Conservation (phyloP, 2,797 vertebrate genomes). For the Morelia viridis region DNA sequence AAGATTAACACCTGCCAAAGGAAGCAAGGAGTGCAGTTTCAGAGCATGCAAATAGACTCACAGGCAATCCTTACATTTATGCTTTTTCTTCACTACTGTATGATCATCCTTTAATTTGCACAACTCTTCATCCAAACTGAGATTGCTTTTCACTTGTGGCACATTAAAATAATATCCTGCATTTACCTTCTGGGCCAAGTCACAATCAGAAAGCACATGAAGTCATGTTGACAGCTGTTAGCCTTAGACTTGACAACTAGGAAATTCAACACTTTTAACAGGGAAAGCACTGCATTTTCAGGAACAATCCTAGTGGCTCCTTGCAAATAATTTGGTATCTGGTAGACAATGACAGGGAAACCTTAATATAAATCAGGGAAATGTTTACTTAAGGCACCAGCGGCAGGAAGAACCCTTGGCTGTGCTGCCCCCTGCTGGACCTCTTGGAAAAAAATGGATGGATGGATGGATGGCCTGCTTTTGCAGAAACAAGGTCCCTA, state of each 20-base stretch:
- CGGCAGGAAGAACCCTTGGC: not conserved
- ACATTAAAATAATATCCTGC: not conserved
- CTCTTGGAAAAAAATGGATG: not conserved
- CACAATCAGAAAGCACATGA: not conserved
- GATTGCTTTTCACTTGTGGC: not conserved
- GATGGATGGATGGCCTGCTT: not conserved
- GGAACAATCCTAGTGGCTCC: not conserved
- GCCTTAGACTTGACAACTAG: not conserved
- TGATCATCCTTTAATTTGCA: not conserved
- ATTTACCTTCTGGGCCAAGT: not conserved
- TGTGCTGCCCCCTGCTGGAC: slow-evolving; percentile 2
- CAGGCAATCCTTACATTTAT: not conserved
- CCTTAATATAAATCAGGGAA: too few relatives aligned
- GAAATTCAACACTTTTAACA: not conserved
- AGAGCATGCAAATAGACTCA: not conserved
- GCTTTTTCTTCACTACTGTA: not conserved
- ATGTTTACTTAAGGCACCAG: not conserved
- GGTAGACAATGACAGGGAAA: not conserved
- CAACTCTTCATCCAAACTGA: not conserved
- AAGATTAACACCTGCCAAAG: not conserved
- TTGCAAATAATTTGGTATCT: not conserved
- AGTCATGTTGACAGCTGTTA: not conserved
- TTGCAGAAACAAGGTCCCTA: not conserved
- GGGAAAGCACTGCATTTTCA: not conserved
- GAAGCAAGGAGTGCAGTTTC: not conserved